Conservation (phyloP, 2,888 invertebrate genomes). For the Flexamia atlantica region DNA sequence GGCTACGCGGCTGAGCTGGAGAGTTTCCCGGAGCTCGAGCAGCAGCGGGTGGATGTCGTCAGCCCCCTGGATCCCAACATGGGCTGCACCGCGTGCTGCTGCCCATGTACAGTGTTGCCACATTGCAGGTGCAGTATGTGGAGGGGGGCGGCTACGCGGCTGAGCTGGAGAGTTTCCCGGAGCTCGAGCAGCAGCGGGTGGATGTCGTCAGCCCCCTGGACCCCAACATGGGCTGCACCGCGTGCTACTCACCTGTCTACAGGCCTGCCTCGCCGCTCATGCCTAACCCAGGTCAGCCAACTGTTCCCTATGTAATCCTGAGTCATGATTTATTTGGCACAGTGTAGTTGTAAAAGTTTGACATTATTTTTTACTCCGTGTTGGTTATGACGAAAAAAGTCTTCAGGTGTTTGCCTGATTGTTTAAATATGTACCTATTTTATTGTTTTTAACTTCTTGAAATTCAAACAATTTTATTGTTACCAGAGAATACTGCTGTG, state of each 20-base stretch:
- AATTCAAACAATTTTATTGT: no score
- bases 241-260: slow-evolving; percentile 62
- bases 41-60: slow-evolving; percentile 38
- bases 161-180: slow-evolving; percentile 52
- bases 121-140: slow-evolving; percentile 61
- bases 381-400: no score
- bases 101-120: no score
- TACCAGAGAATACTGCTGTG: no score
- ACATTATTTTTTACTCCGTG: no score
- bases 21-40: slow-evolving; percentile 47
- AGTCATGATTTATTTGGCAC: no score
- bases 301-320: no score
- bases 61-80: slow-evolving; percentile 63
- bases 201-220: slow-evolving; percentile 61
- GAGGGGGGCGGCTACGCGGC: slow-evolving; percentile 37
- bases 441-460: no score
- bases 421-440: no score
- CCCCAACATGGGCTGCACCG: slow-evolving; percentile 62
- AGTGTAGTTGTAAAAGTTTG: no score
- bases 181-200: slow-evolving; percentile 39
- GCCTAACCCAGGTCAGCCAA: slow-evolving; percentile 11
- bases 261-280: slow-evolving; percentile 18
- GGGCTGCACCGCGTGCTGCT: slow-evolving; percentile 61
- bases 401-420: no score
- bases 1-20: slow-evolving; percentile 36